Conservation (phyloP, 2,888 invertebrate species). For the Tipula vernalis region DNA sequence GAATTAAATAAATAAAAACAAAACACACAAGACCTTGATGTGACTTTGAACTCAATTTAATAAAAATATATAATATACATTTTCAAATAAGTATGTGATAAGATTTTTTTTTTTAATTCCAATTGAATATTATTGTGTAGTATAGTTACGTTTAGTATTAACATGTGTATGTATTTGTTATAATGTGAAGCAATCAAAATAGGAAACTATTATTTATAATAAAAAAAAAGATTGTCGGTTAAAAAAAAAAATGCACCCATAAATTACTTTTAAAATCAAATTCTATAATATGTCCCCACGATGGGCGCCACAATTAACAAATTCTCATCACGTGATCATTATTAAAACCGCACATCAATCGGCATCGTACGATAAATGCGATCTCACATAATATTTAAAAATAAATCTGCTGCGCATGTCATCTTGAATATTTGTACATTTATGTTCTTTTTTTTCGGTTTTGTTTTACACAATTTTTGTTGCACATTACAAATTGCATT, state of each 20-base stretch:
- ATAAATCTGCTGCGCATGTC: not conserved
- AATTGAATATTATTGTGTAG: not conserved
- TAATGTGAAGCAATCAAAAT: not conserved
- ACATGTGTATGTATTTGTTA: not conserved
- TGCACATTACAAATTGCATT: not conserved
- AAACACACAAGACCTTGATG: constrained; percentile 8
- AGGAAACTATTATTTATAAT: not conserved
- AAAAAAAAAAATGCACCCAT: not conserved
- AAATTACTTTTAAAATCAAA: not conserved
- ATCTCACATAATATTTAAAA: not conserved
- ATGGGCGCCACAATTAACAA: not conserved
- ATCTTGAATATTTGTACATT: not conserved
- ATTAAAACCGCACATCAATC: not conserved
- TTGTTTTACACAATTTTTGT: not conserved
- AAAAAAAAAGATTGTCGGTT: not conserved
- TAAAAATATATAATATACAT: not conserved
- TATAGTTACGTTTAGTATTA: not conserved
- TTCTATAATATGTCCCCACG: not conserved
- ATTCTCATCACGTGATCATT: not conserved
- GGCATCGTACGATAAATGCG: not conserved
- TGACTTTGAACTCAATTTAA: constrained; percentile 11
- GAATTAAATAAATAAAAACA: not conserved
- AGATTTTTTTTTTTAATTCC: not conserved
- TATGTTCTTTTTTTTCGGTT: not conserved
- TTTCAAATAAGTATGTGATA: not conserved